Evolutionary conservation across 30 jellyfish, hydroid and myxozoan genomes (phyloP), one percentile per base, ranked within the genome.

Genomic region (Sanderia malayensis): DNA sequence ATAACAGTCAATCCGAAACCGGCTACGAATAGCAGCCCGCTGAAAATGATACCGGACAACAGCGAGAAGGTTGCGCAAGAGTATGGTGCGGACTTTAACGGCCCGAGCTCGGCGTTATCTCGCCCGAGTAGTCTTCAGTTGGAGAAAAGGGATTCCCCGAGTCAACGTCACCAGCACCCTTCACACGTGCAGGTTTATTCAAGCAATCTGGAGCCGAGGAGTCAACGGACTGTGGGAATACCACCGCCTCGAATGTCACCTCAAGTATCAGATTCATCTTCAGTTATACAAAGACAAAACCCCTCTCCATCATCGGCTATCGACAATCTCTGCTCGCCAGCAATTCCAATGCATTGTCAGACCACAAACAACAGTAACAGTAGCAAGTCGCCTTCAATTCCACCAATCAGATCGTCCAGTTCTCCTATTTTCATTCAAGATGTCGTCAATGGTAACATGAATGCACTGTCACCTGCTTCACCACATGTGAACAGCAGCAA

Each of bases 321-420:
- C 1, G 88, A 76, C 46, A 75, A 75, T 31, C 81, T 76, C 23
- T 76, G 88, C 44, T 76, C 88, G 15, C 88, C 88, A 0, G 88
- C 88, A n/a, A 76, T 76, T 20, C 88, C 88, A 18, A 63, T 76
- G 88, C 88, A 76, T 65, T n/a, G n/a, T n/a, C n/a, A n/a, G n/a
- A n/a, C n/a, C n/a, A n/a, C n/a, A n/a, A n/a, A n/a, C n/a, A n/a
- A n/a, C n/a, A n/a, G n/a, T n/a, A n/a, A n/a, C n/a, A 73, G 63
- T 65, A 76, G 62, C 66, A 67, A 62, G 58, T 76, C 88, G 15
- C 88, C 88, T 11, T 52, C 88, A 1, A 61, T 76, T 20, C 88
- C 88, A 0, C 88, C 88, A 0, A 27, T 62, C 4, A 76, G 60
- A 23, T 76, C 73, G 0, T 23, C 80, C 25, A 61, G 73, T 52